These are phyloP conservation scores for Cylindroiulus punctatus DNA, from an alignment of 2,888 invertebrate species.

Conservation along the genomic window DNA sequence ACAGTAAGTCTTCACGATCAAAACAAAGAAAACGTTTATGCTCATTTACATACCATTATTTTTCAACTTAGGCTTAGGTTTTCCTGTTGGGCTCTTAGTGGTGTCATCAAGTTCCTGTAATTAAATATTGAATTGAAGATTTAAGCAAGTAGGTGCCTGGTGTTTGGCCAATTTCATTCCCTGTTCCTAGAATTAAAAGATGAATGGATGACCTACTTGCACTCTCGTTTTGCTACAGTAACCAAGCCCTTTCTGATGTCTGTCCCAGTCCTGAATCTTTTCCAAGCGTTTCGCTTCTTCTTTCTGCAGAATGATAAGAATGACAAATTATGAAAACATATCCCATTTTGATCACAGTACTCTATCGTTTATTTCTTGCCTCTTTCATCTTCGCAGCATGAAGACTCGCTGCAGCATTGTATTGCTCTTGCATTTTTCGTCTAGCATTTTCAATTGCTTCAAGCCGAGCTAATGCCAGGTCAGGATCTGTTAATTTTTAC, in stretches of 20 bases:
- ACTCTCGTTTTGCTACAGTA: slow-evolving; percentile 42
- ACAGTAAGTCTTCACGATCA: no score
- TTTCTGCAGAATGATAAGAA: slow-evolving; percentile 9
- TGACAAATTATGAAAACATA: not conserved
- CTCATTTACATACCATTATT: slow-evolving; percentile 19
- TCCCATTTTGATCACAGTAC: not conserved
- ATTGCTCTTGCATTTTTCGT: not conserved
- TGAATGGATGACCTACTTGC: not conserved
- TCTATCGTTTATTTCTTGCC: not conserved
- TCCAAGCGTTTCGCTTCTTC: slow-evolving; percentile 49
- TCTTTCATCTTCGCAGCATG: slow-evolving; percentile 22
- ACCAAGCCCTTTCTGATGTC: slow-evolving; percentile 50
- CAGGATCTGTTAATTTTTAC: slow-evolving; percentile 23
- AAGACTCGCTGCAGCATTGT: slow-evolving; percentile 29
- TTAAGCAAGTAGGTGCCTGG: not conserved
- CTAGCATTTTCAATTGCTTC: slow-evolving; percentile 39
- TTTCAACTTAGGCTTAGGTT: slow-evolving; percentile 12
- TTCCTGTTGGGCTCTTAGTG: not conserved
- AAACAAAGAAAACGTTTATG: not conserved
- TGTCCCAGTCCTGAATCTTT: slow-evolving; percentile 52
- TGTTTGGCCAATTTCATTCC: not conserved
- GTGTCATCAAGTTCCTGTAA: not conserved
- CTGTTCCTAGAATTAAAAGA: not conserved
- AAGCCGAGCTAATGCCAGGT: slow-evolving; percentile 30
- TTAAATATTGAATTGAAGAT: not conserved